A percentile compares a stretch with the other conserved stretches of the same genome.
These are phyloP conservation scores for Stenopsyche tienmushanensis DNA, from an alignment of 1,140 invertebrate species.

Conservation along the genomic window DNA sequence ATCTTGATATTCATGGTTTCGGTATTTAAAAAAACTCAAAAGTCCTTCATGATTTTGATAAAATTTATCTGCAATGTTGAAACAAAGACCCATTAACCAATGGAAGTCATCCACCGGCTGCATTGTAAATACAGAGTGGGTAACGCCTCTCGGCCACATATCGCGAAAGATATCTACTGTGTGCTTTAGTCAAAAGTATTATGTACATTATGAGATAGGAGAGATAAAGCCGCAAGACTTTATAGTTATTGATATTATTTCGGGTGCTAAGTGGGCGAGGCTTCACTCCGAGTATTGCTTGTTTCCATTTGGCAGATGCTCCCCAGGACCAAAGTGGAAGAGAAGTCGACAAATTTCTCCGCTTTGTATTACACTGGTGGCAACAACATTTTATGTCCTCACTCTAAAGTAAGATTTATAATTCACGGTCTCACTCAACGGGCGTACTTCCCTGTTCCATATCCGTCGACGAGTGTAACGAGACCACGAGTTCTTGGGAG, in stretches of 20 bases:
- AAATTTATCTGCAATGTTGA: too few relatives aligned
- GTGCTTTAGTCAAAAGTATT: not conserved
- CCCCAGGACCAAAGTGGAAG: constrained; percentile 3
- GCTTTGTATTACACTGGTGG: too few relatives aligned
- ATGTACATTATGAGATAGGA: constrained; percentile 21
- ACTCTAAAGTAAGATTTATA: constrained; percentile 36
- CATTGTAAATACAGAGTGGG: too few relatives aligned
- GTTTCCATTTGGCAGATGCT: constrained; percentile 38
- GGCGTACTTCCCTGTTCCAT: not conserved
- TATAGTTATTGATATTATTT: constrained; percentile 40
- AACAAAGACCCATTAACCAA: too few relatives aligned
- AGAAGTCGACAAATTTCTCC: not conserved
- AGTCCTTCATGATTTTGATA: too few relatives aligned
- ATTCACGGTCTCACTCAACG: constrained; percentile 18
- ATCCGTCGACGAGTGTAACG: not conserved
- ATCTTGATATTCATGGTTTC: too few relatives aligned
- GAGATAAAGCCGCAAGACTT: constrained; percentile 33
- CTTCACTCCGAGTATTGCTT: constrained; percentile 29
- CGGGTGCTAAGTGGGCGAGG: constrained; percentile 30
- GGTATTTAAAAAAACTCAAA: too few relatives aligned
- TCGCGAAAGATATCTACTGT: not conserved
- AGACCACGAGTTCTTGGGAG: too few relatives aligned
- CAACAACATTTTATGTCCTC: constrained; percentile 27
- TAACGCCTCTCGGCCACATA: too few relatives aligned
- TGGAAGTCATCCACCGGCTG: too few relatives aligned